Base-by-base conservation (phyloP, 2,888 invertebrate species). In the Sphecodes monilicornis region DNA sequence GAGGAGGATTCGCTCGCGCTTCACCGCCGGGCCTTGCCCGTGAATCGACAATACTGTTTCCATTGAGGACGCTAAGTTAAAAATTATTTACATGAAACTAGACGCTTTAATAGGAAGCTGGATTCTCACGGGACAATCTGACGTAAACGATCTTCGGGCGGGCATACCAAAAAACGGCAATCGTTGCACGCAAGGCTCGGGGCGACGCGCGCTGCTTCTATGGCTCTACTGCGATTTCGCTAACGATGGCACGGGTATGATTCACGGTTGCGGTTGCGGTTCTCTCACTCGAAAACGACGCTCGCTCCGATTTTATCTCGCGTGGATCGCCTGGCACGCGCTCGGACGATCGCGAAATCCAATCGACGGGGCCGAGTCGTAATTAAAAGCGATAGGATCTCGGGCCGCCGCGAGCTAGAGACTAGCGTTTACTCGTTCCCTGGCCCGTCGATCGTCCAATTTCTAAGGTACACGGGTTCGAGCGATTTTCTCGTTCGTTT, bases 341-440 rank as follows among this genome's bases (percentile, higher is more conserved):
- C 76, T 66, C 36, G 84, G 68, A 75, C 57, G 74, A 82, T 81
- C 68, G 71, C 76, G 79, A 69, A 86, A 78, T 88, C 74, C 86
- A 81, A 81, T 80, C 80, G 81, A 76, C 50, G 75, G 76, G 75
- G 69, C 41, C 64, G 80, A 82, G 73, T 60, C 54, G 66, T 85
- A 85, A 88, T 88, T 85, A 82, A 88, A 89, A 86, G 88, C 85
- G 80, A 89, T 79, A 82, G 75, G 76, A 66, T 68, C 39, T 50
- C 72, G 78, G 76, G 78, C 54, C 76, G 73, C 50, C 29, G 60
- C 69, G 50, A 83, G 75, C 60, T 71, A 78, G 22, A 77, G 57
- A 76, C 46, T 50, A 78, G 76, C 85, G 76, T 79, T 85, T 46
- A 76, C 84, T 76, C 43, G 32, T 66, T 71, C 18, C 26, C 22